Conservation (phyloP, 92 coral and sea anemone species). For the Galaxea fascicularis region DNA sequence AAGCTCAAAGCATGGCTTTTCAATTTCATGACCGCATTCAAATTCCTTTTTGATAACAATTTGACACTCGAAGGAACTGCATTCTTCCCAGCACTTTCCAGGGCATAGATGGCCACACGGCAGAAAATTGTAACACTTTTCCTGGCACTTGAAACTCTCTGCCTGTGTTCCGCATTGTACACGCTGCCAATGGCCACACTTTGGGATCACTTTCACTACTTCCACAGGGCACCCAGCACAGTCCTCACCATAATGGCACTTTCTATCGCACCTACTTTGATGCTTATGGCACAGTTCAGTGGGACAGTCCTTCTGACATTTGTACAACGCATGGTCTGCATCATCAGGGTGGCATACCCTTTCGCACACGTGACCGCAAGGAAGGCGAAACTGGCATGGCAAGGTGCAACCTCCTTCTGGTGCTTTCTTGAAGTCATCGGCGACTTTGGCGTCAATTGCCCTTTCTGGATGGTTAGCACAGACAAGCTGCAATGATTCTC, state of each 20-base stretch:
- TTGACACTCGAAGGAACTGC: conserved; percentile 59
- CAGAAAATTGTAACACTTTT: conserved; percentile 16
- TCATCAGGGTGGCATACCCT: conserved; percentile 91
- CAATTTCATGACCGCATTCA: conserved; percentile 76
- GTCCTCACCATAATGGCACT: conserved; percentile 73
- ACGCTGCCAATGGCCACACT: conserved; percentile 72
- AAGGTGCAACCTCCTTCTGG: conserved; percentile 91
- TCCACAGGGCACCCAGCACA: conserved; percentile 70
- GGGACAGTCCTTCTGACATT: conserved; percentile 74
- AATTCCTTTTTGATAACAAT: conserved; percentile 64
- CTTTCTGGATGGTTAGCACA: conserved; percentile 82
- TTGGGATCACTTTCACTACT: conserved; percentile 63
- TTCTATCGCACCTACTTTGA: conserved; percentile 60
- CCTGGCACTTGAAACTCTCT: conserved; percentile 68
- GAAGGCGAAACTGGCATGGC: conserved; percentile 83
- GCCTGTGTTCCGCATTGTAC: conserved; percentile 77
- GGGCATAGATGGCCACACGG: conserved; percentile 76
- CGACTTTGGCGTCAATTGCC: conserved; percentile 50
- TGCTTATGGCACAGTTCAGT: conserved; percentile 70
- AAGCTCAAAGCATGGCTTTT: conserved; percentile 64
- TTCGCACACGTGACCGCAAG: conserved; percentile 89
- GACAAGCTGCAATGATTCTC: conserved; percentile 62
- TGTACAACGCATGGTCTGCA: conserved; percentile 67
- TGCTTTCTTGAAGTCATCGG: conserved; percentile 76
- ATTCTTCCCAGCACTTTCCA: conserved; percentile 74